Base-by-base conservation (phyloP, 2,113 vertebrate species). In the Trichomycterus rosablanca region DNA sequence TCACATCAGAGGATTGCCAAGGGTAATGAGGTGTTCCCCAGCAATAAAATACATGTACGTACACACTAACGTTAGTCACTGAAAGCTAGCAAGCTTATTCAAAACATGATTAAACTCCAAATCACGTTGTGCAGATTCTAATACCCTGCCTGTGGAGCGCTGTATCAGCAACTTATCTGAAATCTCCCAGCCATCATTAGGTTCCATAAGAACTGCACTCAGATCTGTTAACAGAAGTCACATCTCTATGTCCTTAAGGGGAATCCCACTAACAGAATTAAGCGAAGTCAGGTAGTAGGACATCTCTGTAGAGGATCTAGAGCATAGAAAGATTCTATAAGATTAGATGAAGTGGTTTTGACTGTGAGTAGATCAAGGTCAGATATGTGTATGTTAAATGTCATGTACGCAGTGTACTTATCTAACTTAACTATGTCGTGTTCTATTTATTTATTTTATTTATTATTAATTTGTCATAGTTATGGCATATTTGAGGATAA, bases 1-100 rank as follows among this genome's bases (percentile, higher is more conserved):
- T 71, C 64, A 66, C 63, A 55, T 64, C 59, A 74, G 71, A 67
- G 71, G 78, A 81, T 73, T 56, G 68, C 68, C 67, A 66, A 80
- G 80, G 74, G 73, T 71, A 73, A 65, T 59, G 50, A 65, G 77
- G 73, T 76, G 58, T 66, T 66, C 72, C 20, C 51, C 16, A 54
- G 66, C 59, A 66, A 74, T 84, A 83, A 83, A 83, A 83, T 83
- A 80, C 30, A 83, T 81, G 74, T 75, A 40, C n/a, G 18, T 68
- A 66, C 75, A 59, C 54, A 34, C 71, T 51, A 20, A 42, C 19
- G 30, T 35, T 20, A 34, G 7, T 71, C 72, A 73, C 23, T 39
- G 30, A 34, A 19, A 68, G 7, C 35, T 16, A 39, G 19, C 39
- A 1, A 12, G 42, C 48, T 43, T 37, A 42, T 22, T 42, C 22